Base-by-base conservation (phyloP, 2,113 vertebrate species). In the Solea solea region DNA sequence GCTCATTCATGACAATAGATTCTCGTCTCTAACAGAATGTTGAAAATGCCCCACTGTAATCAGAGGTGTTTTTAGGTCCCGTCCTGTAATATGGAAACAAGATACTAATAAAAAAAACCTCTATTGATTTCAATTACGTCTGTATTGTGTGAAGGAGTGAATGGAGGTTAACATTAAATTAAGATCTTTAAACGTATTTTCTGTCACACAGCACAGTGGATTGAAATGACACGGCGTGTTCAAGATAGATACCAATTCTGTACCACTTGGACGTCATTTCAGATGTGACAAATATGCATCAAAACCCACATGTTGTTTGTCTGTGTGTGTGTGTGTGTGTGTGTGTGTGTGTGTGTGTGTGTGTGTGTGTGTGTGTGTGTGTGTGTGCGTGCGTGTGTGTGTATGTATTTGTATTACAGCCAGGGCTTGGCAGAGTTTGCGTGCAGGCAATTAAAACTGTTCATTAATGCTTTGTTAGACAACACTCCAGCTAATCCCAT, bases 391-490 rank as follows among this genome's bases (percentile, higher is more conserved):
- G 48, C 40, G 61, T 72, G 52, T 64, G 56, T 69, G 55, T 42
- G 60, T 28, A 60, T 74, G 57, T 69, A 52, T 72, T 59, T 71
- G 72, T 72, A 25, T 56, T 81, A 71, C 59, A 74, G 69, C 44
- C 55, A 56, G 70, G 51, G 66, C 48, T 83, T 80, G 76, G 76
- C 78, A 70, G 80, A 34, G 44, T 71, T 72, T 79, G 77, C 53
- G 41, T 82, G 81, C 76, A 86, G 78, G 83, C 87, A 92, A 91
- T 93, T 91, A 91, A 92, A 91, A 86, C 62, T 86, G 80, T 84
- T 86, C 89, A 91, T 90, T 91, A 90, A 86, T 84, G 87, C 84
- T 90, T 90, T 88, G 90, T 90, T 79, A 86, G 80, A 83, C 82
- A 89, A 87, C 77, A 80, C 85, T 81, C 83, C 56, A 77, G 71